Base-by-base conservation (phyloP, 2,113 vertebrate genomes). In the Calonectris borealis region DNA sequence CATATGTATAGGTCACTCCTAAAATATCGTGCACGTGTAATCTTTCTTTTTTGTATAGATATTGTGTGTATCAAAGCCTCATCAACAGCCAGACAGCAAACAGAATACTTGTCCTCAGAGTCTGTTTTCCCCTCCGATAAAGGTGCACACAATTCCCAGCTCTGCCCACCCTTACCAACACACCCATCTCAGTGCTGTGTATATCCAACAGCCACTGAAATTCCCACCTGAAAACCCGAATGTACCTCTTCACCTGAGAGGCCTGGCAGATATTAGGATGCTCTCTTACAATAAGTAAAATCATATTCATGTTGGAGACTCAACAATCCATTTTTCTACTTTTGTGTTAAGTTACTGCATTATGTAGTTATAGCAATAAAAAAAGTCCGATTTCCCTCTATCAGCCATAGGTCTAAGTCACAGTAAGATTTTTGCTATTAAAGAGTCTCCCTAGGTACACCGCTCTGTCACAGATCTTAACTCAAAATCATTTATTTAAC, bases 401-500 rank as follows among this genome's bases (percentile, higher is more conserved):
- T 94, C 85, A 82, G 80, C 38, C 81, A 42, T 51, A 75, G 46
- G n/a, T 95, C 88, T 94, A 90, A 88, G 62, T 83, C 91, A 82
- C 60, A 76, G 82, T 68, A 86, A 92, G 73, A 57, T 70, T 94
- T 93, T 73, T 96, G 65, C 85, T 95, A 48, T 91, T 97, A 94
- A 89, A 87, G 79, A 79, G 27, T 27, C 60, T 95, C 96, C 91
- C 94, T 68, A 78, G 95, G 85, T 93, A 69, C 65, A 32, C 27
- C 1, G 2, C 52, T 88, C 88, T 92, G 95, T 93, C 96, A 96
- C 93, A 93, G 86, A 89, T 88, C 91, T 97, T 88, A 97, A 97
- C 94, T 95, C 94, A 93, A 96, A 91, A 97, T 93, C 95, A 92
- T 97, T 97, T 96, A 91, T 96, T 97, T 97, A 97, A 95, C 96